phyloP scores from a whole-genome alignment of 2,888 invertebrate genomes.

The Anthrax anthrax region DNA sequence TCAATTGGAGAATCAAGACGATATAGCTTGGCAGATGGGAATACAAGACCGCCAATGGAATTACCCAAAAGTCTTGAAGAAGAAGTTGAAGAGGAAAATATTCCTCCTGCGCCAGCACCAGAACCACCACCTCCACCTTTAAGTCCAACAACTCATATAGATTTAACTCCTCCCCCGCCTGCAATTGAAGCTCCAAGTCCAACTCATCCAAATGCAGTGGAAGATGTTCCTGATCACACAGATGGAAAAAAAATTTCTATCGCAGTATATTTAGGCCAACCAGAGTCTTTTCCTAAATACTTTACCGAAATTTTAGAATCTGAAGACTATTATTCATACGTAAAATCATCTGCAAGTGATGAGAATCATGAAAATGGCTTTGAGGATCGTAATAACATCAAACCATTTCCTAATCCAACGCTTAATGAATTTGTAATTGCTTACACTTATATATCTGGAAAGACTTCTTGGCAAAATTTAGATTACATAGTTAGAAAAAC shows the following conservation, averaged over 20 bases:
- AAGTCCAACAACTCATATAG: constrained; percentile 31
- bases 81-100: constrained; percentile 32
- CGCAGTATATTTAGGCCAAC: constrained; percentile 73
- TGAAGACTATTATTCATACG: constrained; percentile 46
- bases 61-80: constrained; percentile 30
- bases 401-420: constrained; percentile 43
- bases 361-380: constrained; percentile 14
- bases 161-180: constrained; percentile 33
- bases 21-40: constrained; percentile 45
- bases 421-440: constrained; percentile 72
- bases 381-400: constrained; percentile 29
- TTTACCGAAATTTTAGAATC: constrained; percentile 51
- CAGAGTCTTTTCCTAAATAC: constrained; percentile 58
- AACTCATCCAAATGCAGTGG: constrained; percentile 35
- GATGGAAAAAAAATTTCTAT: constrained; percentile 81
- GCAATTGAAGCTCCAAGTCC: constrained; percentile 28
- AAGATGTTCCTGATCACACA: constrained; percentile 50
- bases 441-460: constrained; percentile 76
- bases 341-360: constrained; percentile 3
- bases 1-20: constrained; percentile 40
- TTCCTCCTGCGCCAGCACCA: constrained; percentile 29
- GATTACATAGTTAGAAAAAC: constrained; percentile 83
- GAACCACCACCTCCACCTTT: constrained; percentile 31
- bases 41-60: constrained; percentile 32
- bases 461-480: constrained; percentile 89